Evolutionary conservation across 2,113 vertebrate genomes (phyloP).

Genomic region (human): DNA sequence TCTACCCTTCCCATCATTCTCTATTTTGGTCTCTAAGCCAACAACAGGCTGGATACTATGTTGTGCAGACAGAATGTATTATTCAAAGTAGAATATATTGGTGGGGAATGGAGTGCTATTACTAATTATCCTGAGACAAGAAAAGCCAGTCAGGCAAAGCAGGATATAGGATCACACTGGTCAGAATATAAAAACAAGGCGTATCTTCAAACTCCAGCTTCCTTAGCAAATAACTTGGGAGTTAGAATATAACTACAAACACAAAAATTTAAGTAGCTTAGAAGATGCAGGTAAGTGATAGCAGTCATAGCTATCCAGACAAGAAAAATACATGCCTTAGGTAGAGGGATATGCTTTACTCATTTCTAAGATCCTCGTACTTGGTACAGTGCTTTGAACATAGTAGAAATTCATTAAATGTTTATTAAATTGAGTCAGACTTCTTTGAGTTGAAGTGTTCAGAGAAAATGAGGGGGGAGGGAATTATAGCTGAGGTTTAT

Average conservation of each 20-base stretch:
- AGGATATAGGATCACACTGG: not conserved
- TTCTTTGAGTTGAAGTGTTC: not conserved
- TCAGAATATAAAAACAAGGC: not conserved
- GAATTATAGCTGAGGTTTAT: not conserved
- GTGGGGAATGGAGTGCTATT: not conserved
- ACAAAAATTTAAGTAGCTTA: not conserved
- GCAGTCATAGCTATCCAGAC: not conserved
- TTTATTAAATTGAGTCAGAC: not conserved
- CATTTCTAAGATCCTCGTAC: not conserved
- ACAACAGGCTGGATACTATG: not conserved
- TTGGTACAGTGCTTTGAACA: slow-evolving; percentile 61
- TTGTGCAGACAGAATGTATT: not conserved
- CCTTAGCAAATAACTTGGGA: not conserved
- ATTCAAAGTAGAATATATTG: not conserved
- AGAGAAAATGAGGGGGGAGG: not conserved
- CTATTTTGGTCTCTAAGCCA: not conserved
- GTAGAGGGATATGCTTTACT: not conserved
- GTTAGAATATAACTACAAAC: not conserved
- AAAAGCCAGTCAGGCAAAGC: not conserved
- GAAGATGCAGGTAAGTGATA: not conserved
- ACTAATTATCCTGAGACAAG: not conserved
- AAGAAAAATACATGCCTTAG: not conserved
- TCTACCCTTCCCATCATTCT: not conserved
- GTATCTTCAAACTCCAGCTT: not conserved
- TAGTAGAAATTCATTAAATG: slow-evolving; percentile 9